Evolutionary conservation across 1,140 invertebrate genomes (phyloP), one percentile per base, ranked within the genome.

Genomic region (Cydia pomonella): DNA sequence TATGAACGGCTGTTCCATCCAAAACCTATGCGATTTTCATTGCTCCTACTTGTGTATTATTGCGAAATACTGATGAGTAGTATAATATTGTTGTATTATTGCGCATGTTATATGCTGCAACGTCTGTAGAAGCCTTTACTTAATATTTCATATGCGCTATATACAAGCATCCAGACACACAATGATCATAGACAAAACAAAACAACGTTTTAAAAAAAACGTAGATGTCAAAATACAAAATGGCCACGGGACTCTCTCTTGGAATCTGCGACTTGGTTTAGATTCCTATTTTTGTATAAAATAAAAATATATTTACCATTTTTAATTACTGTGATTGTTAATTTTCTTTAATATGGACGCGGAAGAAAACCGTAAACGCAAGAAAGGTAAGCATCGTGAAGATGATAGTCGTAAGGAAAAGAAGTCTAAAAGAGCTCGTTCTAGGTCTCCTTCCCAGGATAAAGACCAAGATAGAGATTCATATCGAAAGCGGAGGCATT

Each of bases 401-500:
- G 83, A 87, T 41, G 83, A 90, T 63, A 78, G 50, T 76, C 82
- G 79, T n/a, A 85, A 78, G 23, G 85, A 89, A 76, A 88, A 75
- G 66, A 87, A 75, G 74, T 79, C 81, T 5, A 91, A 82, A 84
- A 87, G 82, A 75, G 77, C 82, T 23, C 82, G 89, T 9, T 84
- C 87, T 18, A 84, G 81, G 76, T 91, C 89, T 9, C 79, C 79
- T 72, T 86, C 89, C 23, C 84, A 82, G 5, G 80, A 75, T 6
- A 62, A 80, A 9, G 73, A 23, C 27, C 77, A 80, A 5, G 81
- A 89, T 3, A 86, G 72, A 71, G 85, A 87, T 23, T 81, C 77
- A n/a, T 82, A 79, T 69, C 84, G 89, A 16, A 93, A 88, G 78
- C 82, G 89, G 33, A 85, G 73, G 64, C 83, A 87, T 84, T 92